A percentile compares a stretch with the other conserved stretches of the same genome.
Conservation (phyloP, 23 tunicate species). For the Halocynthia aurantium region DNA sequence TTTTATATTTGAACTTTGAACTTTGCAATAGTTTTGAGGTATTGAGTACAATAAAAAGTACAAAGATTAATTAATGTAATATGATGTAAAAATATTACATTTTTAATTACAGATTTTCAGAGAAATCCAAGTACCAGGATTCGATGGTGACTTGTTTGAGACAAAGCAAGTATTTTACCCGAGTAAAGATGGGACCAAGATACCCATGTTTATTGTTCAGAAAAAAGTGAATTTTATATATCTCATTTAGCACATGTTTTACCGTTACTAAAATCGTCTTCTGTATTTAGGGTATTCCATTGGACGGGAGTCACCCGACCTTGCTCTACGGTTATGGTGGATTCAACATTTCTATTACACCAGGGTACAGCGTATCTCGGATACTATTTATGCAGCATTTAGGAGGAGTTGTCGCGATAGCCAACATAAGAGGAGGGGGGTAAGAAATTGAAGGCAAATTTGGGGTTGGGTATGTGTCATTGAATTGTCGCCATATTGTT, state of each 20-base stretch:
- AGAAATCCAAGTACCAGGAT: conserved; percentile 79
- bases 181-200: conserved; percentile 96
- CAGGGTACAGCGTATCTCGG: conserved; percentile 89
- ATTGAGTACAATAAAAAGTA: background rate
- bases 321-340: conserved; percentile 98
- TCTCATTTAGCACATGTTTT: no score
- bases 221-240: conserved; percentile 39
- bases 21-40: background rate
- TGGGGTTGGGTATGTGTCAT: background rate
- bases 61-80: background rate
- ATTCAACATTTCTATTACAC: conserved; percentile 87
- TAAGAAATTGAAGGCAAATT: conserved; percentile 2
- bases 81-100: background rate
- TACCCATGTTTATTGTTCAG: conserved; percentile 96
- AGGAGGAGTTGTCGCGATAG: conserved; percentile 84
- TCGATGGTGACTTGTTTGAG: conserved; percentile 60
- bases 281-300: conserved; percentile 39
- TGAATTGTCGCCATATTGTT: background rate
- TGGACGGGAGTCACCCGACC: conserved; percentile 70
- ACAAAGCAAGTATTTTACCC: conserved; percentile 87
- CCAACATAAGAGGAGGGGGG: conserved; percentile 99
- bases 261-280: no score
- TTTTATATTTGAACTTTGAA: background rate
- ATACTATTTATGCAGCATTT: conserved; percentile 74
- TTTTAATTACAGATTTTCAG: conserved; percentile 65